Evolutionary conservation across 2,797 vertebrate genomes (phyloP), one percentile per base, ranked within the genome.

Genomic region (Chrosomus eos): DNA sequence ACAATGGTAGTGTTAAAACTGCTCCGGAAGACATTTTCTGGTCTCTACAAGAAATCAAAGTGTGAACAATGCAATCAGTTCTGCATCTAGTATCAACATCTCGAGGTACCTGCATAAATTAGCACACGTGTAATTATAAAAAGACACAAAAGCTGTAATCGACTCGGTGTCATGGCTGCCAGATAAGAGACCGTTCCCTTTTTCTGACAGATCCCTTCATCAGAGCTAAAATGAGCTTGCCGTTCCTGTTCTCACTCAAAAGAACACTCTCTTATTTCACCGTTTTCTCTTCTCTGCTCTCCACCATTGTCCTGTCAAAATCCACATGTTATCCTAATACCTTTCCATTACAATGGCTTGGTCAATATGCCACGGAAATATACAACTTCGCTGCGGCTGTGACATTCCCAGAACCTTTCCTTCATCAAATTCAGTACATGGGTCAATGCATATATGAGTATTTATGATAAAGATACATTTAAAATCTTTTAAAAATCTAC

Each of bases 1-100:
- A 91, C 85, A 91, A 81, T 66, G 78, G 60, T 26, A 31, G 83
- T 55, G 82, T 38, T 40, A 19, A 55, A 60, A 66, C 53, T 55
- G 83, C 55, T 78, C 87, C 88, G 84, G 89, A 93, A 93, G 92
- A 91, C 85, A 87, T 90, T 85, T 87, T 89, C 89, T 80, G 58
- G 84, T 87, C 75, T 85, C 87, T 36, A n/a, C n/a, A 60, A 87
- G 82, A 82, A 36, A 68, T 83, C 78, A 38, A 21, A 51, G 43
- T 60, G 55, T 73, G 86, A 78, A 68, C 53, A 60, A 60, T 72
- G 58, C 73, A 83, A 81, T 87, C 77, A 79, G 64, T 83, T 66
- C 88, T 43, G 75, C 28, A 87, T 80, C 85, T 74, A 89, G 31
- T 64, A 48, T 77, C 82, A 71, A 36, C 70, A 78, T 70, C 51